phyloP scores from a whole-genome alignment of 2,113 vertebrate species.

The Promerops cafer region DNA sequence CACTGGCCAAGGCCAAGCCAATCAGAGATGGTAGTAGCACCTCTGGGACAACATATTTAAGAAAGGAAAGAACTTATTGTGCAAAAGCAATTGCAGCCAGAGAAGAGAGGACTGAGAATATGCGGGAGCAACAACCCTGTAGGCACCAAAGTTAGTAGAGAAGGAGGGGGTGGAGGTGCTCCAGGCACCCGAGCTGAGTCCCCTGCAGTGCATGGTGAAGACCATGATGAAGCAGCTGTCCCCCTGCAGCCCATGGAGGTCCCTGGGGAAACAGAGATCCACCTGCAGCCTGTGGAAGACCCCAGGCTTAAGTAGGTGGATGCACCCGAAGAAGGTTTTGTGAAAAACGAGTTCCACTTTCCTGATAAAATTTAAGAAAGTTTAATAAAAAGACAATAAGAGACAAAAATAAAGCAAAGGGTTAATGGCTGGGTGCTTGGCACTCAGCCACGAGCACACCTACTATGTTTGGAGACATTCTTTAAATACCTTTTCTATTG shows the following conservation, averaged over 20 bases:
- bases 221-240: background rate
- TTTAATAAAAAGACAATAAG: too few species aligned
- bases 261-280: background rate
- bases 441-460: too few species aligned
- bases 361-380: too few species aligned
- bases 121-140: background rate
- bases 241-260: background rate
- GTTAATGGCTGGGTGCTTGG: too few species aligned
- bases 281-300: background rate
- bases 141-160: background rate
- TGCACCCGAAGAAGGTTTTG: background rate
- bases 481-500: too few species aligned
- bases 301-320: background rate
- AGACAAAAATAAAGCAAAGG: too few species aligned
- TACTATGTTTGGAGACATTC: too few species aligned
- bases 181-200: background rate
- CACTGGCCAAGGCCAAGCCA: background rate
- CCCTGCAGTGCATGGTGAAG: background rate
- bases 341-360: too few species aligned
- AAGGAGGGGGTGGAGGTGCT: background rate
- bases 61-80: background rate
- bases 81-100: background rate
- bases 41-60: background rate
- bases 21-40: background rate
- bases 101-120: background rate